Evolutionary conservation across 37 sponge, comb jelly and placozoan genomes (phyloP), one percentile per base, ranked within the genome.

Genomic region (Bolinopsis microptera): DNA sequence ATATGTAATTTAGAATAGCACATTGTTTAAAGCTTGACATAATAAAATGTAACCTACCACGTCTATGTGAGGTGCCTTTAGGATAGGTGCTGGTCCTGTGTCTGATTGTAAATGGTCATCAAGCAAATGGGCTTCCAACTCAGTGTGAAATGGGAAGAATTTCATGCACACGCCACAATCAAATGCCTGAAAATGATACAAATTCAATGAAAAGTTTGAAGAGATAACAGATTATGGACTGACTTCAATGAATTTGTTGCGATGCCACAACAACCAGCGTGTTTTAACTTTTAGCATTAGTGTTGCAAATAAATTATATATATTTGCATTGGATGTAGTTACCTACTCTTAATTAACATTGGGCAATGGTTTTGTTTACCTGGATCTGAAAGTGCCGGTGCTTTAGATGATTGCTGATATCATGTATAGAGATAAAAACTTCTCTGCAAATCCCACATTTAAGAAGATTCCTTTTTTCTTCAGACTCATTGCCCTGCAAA

Each of bases 21-120:
- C 68, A 9, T 21, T 61, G 18, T 9, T 30, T 28, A 70, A 25
- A 70, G 2, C 74, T 2, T 25, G 74, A 70, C 68, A 61, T 61
- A 9, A 9, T 21, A 61, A 21, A 21, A 61, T 21, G 18, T 9
- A 35, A 77, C 80, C 33, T 22, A 77, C 80, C 80, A 77, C 80
- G 33, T 77, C 80, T 1, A 77, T 77, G 33, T 77, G 27, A 77
- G 80, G 80, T 8, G 80, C 80, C 33, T 77, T 77, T 36, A 77
- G 18, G 36, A 13, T 16, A 35, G 32, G 80, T 34, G 36, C 27
- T 34, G 80, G 80, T 31, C 80, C 80, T 34, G 36, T 33, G 80
- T 77, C 80, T 34, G 33, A 77, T 77, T 77, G 90, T 30, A 86
- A 86, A 41, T 86, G 90, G 26, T 38, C 23, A 13, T 86, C 90